Base-by-base conservation (phyloP, 2,888 invertebrate genomes). In the Ametastegia equiseti region DNA sequence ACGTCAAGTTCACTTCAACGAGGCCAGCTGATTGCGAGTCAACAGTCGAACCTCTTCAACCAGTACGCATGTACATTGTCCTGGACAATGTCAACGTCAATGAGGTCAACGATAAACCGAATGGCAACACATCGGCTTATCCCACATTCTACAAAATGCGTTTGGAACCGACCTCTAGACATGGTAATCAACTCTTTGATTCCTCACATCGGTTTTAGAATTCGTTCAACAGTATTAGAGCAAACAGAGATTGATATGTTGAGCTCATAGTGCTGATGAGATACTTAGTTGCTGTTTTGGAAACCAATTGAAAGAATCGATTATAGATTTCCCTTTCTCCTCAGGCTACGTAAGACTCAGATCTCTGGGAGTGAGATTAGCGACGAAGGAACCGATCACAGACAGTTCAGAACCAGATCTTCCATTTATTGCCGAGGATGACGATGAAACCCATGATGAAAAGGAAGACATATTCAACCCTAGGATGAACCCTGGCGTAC, bases 51-150 rank as follows among this genome's bases (percentile, higher is more conserved):
- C 93, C 95, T 0, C 88, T 97, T 23, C 93, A 94, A 60, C 92
- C 94, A 0, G 94, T 94, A 60, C 93, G 95, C 57, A 93, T 96
- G 71, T 96, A 94, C 86, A 93, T 96, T 39, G 93, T 96, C 9
- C 95, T 96, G 85, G 95, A 96, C 86, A 96, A 95, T 82, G 94
- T 97, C 45, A 95, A 96, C 87, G 94, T 96, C 11, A 93, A 94
- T 57, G 94, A 95, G 79, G 93, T 94, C 0, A 93, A 94, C 57
- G 95, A 95, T 84, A 93, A 86, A 0, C 92, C 93, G 9, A 93
- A 94, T 84, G 94, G 94, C 84, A 94, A 94, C 85, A 93, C 93
- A 7, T 93, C 94, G 77, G 92, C 93, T 13, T 94, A 95, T 85
- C 93, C 93, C 36, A 93, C 94, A 0, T 94, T 94, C 77, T 95